These are phyloP conservation scores for Lycorma delicatula DNA, from an alignment of 1,140 invertebrate genomes.

Conservation along the genomic window DNA sequence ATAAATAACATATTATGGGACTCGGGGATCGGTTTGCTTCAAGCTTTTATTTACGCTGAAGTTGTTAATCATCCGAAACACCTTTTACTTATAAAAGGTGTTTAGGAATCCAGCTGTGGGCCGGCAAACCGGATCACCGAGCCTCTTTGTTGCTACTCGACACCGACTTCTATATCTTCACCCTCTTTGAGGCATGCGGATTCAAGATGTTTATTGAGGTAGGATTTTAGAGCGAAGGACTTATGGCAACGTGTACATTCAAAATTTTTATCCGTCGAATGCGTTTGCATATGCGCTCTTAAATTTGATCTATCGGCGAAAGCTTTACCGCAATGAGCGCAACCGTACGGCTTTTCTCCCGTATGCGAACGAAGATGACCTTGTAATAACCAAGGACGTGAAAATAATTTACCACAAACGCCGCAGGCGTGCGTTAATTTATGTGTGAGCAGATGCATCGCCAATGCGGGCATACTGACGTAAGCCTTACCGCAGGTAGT, in stretches of 20 bases:
- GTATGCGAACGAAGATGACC: constrained; percentile 94
- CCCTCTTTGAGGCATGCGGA: constrained; percentile 68
- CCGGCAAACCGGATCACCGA: constrained; percentile 27
- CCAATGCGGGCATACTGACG: constrained; percentile 93
- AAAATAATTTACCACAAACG: constrained; percentile 89
- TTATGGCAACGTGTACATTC: constrained; percentile 84
- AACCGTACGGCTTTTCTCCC: constrained; percentile 97
- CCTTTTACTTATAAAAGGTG: no score
- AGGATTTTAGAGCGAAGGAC: constrained; percentile 92
- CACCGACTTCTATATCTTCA: no score
- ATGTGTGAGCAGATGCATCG: constrained; percentile 94
- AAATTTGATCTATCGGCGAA: constrained; percentile 96
- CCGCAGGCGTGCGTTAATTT: constrained; percentile 84
- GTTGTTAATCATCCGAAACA: no score
- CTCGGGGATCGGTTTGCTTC: no score
- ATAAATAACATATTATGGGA: no score
- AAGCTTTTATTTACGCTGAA: no score
- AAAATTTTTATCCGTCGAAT: constrained; percentile 83
- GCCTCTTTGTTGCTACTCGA: constrained; percentile 27
- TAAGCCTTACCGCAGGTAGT: constrained; percentile 92
- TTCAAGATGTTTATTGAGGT: constrained; percentile 95
- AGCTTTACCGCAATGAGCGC: constrained; percentile 96
- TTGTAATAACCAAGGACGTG: constrained; percentile 84
- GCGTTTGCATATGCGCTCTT: constrained; percentile 89
- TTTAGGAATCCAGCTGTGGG: no score